Base-by-base conservation (phyloP, 2,797 vertebrate species). In the Limosa lapponica region DNA sequence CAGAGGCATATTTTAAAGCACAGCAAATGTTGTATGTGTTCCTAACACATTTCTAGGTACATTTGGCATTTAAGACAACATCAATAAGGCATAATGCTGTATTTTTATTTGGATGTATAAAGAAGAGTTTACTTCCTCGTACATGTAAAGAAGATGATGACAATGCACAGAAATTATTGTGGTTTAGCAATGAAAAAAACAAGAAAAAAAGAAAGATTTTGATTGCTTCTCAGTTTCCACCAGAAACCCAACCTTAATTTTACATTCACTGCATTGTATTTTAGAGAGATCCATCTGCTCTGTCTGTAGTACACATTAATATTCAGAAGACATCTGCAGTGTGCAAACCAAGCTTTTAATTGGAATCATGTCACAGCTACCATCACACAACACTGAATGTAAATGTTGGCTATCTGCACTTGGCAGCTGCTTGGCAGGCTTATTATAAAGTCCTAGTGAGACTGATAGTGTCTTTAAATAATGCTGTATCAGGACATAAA, bases 311-410 rank as follows among this genome's bases (percentile, higher is more conserved):
- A 65, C 46, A 52, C 88, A 96, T 97, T 97, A 96, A 95, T 92
- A 97, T 95, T 95, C 96, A 92, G 91, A 94, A 91, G 93, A 93
- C 84, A 94, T 96, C 94, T 96, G 95, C 93, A 95, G 66, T 41
- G 81, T 95, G 92, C 95, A 96, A 89, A 90, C 84, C 95, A 92
- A 90, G 95, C 70, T 95, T 95, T 95, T 97, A 97, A 97, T 90
- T 96, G 93, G 89, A 97, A 95, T 87, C 85, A 73, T 93, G 96
- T 93, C 95, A 97, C 89, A 89, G 89, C 89, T 90, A 96, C 94
- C 87, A 94, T 90, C 87, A 83, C 92, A 92, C 77, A 96, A 85
- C 93, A 91, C 82, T 86, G 90, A 95, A 96, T 94, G 87, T 94
- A 95, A 96, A 97, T 92, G 83, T 58, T 96, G 93, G 93, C 82